Evolutionary conservation across 1,140 invertebrate genomes (phyloP).

Genomic region (Zaprionus capensis): DNA sequence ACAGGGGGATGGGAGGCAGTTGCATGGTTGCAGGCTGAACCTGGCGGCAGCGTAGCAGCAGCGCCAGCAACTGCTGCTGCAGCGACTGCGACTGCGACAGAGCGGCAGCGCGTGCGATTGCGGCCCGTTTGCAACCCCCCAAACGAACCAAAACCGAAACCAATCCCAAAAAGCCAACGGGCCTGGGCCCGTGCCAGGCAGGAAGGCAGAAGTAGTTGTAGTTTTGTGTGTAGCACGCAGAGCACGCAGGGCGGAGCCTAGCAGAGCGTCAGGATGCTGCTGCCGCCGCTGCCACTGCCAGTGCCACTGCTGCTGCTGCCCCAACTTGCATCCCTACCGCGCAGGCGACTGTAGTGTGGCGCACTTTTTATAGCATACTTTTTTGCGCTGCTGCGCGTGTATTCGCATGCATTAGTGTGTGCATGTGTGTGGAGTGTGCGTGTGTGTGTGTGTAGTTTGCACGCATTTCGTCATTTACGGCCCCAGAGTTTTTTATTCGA

Average conservation of each 20-base stretch:
- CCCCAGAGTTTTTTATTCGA: constrained; percentile 31
- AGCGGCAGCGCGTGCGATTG: constrained; percentile 3
- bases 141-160: constrained; percentile 68
- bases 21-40: constrained; percentile 22
- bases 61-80: background rate
- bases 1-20: background rate
- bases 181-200: constrained; percentile 16
- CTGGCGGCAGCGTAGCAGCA: constrained; percentile 1
- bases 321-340: background rate
- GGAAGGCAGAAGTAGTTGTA: constrained; percentile 33
- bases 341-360: constrained; percentile 36
- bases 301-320: background rate
- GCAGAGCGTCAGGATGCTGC: constrained; percentile 31
- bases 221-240: constrained; percentile 61
- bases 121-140: constrained; percentile 63
- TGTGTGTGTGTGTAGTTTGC: constrained; percentile 69
- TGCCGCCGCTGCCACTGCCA: constrained; percentile 4
- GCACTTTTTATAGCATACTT: constrained; percentile 53
- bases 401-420: constrained; percentile 17
- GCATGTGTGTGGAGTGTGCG: background rate
- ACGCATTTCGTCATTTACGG: constrained; percentile 79
- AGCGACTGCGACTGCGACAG: constrained; percentile 1
- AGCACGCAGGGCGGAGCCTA: constrained; percentile 77
- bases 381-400: constrained; percentile 32
- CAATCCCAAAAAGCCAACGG: constrained; percentile 71